A percentile compares a stretch with the other conserved stretches of the same genome.
Evolutionary conservation across 2,113 vertebrate genomes (phyloP).

Genomic region (Theristicus caerulescens): DNA sequence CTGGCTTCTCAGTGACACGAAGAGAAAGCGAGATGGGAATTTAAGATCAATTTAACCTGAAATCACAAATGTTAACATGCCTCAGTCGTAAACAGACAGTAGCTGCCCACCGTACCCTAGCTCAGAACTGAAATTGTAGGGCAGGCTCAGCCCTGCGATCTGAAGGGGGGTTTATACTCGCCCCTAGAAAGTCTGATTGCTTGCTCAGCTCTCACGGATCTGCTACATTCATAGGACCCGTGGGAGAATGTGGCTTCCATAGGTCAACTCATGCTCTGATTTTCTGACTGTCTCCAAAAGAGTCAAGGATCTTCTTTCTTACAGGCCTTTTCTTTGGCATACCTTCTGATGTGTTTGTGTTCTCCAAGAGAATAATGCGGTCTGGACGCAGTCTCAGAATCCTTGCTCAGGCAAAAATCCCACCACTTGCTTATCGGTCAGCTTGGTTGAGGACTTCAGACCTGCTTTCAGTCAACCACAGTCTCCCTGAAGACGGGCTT

Average conservation of each 20-base stretch:
- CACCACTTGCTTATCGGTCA: not conserved
- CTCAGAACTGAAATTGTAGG: not conserved
- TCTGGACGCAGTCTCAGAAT: accelerated
- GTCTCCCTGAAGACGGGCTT: not conserved
- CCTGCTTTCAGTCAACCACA: not conserved
- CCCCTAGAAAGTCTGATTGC: not conserved
- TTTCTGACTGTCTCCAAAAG: not conserved
- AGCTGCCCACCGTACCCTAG: not conserved
- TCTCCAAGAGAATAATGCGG: not conserved
- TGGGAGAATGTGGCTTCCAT: not conserved
- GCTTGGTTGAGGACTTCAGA: not conserved
- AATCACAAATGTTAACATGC: not conserved
- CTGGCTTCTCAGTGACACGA: not conserved
- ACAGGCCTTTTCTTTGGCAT: not conserved
- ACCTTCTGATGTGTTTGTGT: not conserved
- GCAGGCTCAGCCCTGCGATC: not conserved
- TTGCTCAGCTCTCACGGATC: accelerated
- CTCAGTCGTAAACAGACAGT: accelerated
- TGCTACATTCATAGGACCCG: accelerated
- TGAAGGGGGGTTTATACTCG: not conserved
- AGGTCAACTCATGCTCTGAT: not conserved
- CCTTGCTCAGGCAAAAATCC: not conserved
- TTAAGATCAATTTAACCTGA: not conserved
- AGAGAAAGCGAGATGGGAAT: accelerated
- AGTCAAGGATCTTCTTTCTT: not conserved